These are phyloP conservation scores for Eueides isabella DNA, from an alignment of 1,140 invertebrate species.

Conservation along the genomic window DNA sequence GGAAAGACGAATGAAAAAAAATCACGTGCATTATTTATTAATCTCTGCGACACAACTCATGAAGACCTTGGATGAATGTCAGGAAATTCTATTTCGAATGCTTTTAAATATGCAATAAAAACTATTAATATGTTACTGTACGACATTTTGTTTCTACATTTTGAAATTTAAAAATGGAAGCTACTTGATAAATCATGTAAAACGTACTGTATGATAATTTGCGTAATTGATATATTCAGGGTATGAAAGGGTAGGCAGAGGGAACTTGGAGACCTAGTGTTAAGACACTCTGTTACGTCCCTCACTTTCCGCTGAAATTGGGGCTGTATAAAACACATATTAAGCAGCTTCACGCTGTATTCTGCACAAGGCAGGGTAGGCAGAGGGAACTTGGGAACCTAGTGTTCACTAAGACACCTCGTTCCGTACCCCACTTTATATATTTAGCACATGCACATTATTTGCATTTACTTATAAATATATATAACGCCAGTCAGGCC, in stretches of 20 bases:
- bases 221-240: too few relatives aligned
- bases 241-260: too few relatives aligned
- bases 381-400: too few relatives aligned
- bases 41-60: slow-evolving; percentile 8
- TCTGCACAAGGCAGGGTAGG: too few relatives aligned
- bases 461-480: neutral
- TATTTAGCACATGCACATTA: neutral
- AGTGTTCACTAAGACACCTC: too few relatives aligned
- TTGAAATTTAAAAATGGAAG: slow-evolving; percentile 3
- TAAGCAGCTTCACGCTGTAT: too few relatives aligned
- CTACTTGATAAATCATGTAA: neutral
- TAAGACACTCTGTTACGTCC: too few relatives aligned
- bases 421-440: too few relatives aligned
- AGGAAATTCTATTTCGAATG: neutral
- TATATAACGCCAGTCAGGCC: neutral
- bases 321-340: too few relatives aligned
- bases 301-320: too few relatives aligned
- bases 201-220: neutral
- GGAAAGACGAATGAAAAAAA: slow-evolving; percentile 56
- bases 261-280: too few relatives aligned
- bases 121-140: neutral
- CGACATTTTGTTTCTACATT: neutral
- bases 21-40: slow-evolving; percentile 34
- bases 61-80: neutral
- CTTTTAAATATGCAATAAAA: neutral